phyloP scores from a whole-genome alignment of 2,888 invertebrate species.

The Rhimphoctona megacephalus region DNA sequence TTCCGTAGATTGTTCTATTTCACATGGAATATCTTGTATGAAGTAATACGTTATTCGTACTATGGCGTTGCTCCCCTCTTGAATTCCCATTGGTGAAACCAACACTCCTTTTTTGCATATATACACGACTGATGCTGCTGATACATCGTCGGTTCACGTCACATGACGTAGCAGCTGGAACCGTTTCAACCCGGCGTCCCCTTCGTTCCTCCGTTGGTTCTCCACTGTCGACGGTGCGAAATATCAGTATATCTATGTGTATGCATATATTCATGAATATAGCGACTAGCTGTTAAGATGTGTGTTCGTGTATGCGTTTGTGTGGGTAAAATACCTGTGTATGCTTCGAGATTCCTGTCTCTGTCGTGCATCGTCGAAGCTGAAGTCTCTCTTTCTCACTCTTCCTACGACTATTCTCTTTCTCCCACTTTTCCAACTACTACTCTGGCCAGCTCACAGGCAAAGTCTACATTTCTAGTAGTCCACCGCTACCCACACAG shows the following conservation, averaged over 20 bases:
- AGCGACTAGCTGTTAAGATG: not conserved
- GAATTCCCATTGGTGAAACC: constrained; percentile 46
- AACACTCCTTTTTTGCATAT: constrained; percentile 21
- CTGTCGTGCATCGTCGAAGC: not conserved
- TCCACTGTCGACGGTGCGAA: not conserved
- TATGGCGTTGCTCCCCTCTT: constrained; percentile 27
- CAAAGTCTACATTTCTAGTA: not conserved
- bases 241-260: constrained; percentile 14
- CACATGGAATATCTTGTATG: not conserved
- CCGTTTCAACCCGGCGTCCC: constrained; percentile 36
- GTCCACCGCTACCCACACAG: not conserved
- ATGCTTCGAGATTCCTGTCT: not conserved
- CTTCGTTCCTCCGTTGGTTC: constrained; percentile 8
- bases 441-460: not conserved
- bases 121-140: constrained; percentile 26
- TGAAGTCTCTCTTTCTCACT: not conserved
- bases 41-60: not conserved
- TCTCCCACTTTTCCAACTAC: not conserved
- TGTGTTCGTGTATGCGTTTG: not conserved
- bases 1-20: not conserved
- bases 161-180: constrained; percentile 72
- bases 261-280: not conserved
- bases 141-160: constrained; percentile 46
- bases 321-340: not conserved
- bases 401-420: not conserved